Percentiles rank a stretch among this genome's conserved stretches.
Evolutionary conservation across 2,797 vertebrate genomes (phyloP).

Genomic region (Eospalax fontanierii): DNA sequence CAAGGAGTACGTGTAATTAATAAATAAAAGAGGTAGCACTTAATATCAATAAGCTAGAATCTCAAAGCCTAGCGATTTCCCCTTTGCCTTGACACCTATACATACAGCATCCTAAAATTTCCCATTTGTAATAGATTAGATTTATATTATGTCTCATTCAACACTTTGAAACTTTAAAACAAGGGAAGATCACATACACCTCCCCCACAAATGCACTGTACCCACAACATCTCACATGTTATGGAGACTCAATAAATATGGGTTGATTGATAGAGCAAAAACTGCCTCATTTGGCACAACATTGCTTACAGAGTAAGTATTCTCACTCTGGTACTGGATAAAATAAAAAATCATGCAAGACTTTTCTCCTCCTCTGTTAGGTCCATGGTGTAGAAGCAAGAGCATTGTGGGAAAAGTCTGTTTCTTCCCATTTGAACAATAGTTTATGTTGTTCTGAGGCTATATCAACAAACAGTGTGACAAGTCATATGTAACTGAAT

Average conservation of each 20-base stretch:
- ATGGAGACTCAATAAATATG: neutral
- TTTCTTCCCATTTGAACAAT: constrained; percentile 9
- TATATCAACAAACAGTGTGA: constrained; percentile 73
- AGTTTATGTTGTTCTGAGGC: constrained; percentile 58
- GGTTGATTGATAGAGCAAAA: neutral
- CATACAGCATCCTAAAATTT: neutral
- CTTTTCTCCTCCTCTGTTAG: neutral
- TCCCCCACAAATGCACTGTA: neutral
- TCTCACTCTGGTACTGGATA: neutral
- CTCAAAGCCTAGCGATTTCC: neutral
- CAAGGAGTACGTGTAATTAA: neutral
- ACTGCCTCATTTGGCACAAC: neutral
- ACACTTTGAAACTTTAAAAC: constrained; percentile 30
- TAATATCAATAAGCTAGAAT: constrained; percentile 24
- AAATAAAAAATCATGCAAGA: constrained; percentile 31
- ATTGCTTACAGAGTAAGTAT: neutral
- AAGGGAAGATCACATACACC: neutral
- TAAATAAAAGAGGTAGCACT: neutral
- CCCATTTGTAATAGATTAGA: neutral
- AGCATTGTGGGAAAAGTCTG: neutral
- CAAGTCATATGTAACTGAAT: constrained; percentile 74
- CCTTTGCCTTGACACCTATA: neutral
- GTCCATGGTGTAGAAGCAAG: neutral
- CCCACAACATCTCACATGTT: neutral
- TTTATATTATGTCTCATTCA: constrained; percentile 4